A percentile compares a stretch with the other conserved stretches of the same genome.
These are phyloP conservation scores for Elmis aenea DNA, from an alignment of 2,888 invertebrate genomes.

Conservation along the genomic window DNA sequence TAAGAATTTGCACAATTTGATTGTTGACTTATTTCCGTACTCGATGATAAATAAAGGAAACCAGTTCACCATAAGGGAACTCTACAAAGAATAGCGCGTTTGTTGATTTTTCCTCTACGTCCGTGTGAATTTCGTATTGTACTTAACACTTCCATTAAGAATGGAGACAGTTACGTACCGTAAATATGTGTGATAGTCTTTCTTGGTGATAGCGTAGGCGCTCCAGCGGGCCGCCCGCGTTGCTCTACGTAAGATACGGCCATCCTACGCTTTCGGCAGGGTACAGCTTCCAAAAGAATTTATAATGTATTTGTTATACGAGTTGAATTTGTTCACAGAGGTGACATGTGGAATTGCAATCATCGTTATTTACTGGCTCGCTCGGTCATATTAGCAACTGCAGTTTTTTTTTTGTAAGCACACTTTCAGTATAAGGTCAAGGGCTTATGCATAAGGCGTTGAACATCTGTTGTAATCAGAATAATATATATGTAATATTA, in stretches of 20 bases:
- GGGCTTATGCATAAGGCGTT: too few species aligned
- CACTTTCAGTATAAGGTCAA: too few species aligned
- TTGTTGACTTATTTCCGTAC: constrained; percentile 18
- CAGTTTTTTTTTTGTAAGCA: too few species aligned
- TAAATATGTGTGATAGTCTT: constrained; percentile 10
- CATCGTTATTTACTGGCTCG: too few species aligned
- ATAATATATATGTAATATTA: too few species aligned
- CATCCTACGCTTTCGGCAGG: constrained; percentile 12
- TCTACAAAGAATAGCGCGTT: constrained; percentile 2
- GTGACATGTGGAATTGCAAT: too few species aligned
- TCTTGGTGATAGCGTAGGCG: constrained; percentile 15
- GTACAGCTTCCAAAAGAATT: constrained; percentile 16
- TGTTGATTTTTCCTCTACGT: constrained; percentile 5
- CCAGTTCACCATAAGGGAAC: constrained; percentile 9
- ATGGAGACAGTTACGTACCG: constrained; percentile 10
- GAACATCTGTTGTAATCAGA: too few species aligned
- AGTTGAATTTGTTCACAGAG: too few species aligned
- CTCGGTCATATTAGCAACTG: too few species aligned
- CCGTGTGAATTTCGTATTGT: constrained; percentile 7
- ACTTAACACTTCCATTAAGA: too few species aligned
- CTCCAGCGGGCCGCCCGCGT: constrained; percentile 14
- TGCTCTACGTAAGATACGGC: constrained; percentile 11
- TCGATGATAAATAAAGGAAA: constrained; percentile 17
- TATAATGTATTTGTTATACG: constrained; percentile 8
- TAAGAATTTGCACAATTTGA: constrained; percentile 16